Conservation (phyloP, 2,113 vertebrate genomes). For the Tricholaema leucomelas region DNA sequence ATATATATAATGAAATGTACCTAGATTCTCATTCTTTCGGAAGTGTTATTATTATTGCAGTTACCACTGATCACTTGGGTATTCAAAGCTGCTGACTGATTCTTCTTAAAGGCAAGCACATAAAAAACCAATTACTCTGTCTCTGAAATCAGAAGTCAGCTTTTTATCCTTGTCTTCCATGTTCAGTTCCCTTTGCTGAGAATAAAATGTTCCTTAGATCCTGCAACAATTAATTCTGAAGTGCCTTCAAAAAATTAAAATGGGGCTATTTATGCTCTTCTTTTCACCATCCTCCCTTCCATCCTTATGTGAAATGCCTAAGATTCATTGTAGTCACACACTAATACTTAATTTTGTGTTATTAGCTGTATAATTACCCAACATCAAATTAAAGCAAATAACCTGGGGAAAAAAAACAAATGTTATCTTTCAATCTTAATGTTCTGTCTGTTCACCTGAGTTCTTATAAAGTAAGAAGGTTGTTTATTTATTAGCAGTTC, state of each 20-base stretch:
- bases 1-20: slow-evolving; percentile 35
- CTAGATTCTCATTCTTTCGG: slow-evolving; percentile 11
- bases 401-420: not conserved
- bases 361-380: not conserved
- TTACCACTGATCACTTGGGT: slow-evolving; percentile 4
- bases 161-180: slow-evolving; percentile 22
- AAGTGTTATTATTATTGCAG: slow-evolving; percentile 34
- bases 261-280: not conserved
- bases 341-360: not conserved
- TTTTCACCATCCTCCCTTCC: not conserved
- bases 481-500: not conserved
- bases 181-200: not conserved
- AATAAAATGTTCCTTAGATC: not conserved
- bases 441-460: not conserved
- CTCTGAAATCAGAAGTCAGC: slow-evolving; percentile 41
- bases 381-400: not conserved
- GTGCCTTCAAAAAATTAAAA: not conserved
- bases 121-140: not conserved
- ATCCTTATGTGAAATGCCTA: not conserved
- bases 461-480: not conserved
- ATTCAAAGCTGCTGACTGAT: slow-evolving; percentile 44
- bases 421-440: not conserved
- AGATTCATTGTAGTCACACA: not conserved
- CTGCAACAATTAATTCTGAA: not conserved
- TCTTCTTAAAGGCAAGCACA: slow-evolving; percentile 33